phyloP scores from a whole-genome alignment of 2,113 vertebrate genomes.

The Pao palembangensis region DNA sequence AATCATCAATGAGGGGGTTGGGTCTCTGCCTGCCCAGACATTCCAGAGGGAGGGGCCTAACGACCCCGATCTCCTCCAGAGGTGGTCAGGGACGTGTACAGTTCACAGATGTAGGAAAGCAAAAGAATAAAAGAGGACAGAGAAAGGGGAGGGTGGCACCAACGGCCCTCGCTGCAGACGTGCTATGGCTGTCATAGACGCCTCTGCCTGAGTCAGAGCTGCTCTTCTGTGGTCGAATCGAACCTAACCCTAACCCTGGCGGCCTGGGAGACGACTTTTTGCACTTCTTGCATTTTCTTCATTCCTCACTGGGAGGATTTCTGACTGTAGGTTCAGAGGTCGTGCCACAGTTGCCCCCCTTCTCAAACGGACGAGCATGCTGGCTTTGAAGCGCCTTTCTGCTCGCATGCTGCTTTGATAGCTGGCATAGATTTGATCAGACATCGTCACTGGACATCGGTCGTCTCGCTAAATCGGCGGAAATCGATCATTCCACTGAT shows the following conservation, averaged over 20 bases:
- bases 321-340: constrained; percentile 57
- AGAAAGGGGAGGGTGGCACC: too few relatives aligned
- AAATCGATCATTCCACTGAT: too few relatives aligned
- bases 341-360: constrained; percentile 39
- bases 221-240: constrained; percentile 12
- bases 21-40: constrained; percentile 27
- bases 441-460: too few relatives aligned
- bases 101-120: too few relatives aligned
- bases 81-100: too few relatives aligned
- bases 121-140: too few relatives aligned
- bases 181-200: too few relatives aligned
- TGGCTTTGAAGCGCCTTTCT: neutral
- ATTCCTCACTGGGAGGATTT: constrained; percentile 50
- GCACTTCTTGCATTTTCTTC: constrained; percentile 47
- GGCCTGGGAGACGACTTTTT: constrained; percentile 32
- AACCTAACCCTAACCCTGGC: too few relatives aligned
- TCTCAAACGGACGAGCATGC: neutral
- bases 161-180: too few relatives aligned
- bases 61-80: neutral
- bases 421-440: too few relatives aligned
- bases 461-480: too few relatives aligned
- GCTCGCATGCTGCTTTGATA: too few relatives aligned
- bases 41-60: constrained; percentile 8
- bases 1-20: constrained; percentile 19
- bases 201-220: neutral